Conservation (phyloP, 2,113 vertebrate genomes). For the Helogale parvula region DNA sequence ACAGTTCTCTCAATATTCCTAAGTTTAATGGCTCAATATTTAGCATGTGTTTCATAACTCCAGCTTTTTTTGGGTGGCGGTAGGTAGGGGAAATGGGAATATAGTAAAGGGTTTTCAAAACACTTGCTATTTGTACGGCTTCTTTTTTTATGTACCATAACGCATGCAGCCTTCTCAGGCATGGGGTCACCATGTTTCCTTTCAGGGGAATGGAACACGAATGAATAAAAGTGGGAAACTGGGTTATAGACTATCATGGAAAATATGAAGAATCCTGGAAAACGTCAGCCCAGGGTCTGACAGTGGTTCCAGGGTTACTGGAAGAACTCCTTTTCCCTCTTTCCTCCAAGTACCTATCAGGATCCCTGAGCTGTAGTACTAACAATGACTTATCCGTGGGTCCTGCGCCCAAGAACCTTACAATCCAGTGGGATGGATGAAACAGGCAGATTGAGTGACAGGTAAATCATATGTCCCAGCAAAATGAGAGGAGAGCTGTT, state of each 20-base stretch:
- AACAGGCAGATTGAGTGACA: neutral
- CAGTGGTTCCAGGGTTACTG: slow-evolving; percentile 30
- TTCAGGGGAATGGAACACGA: slow-evolving; percentile 47
- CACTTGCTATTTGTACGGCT: slow-evolving; percentile 86
- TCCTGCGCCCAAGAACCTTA: neutral
- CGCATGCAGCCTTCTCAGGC: slow-evolving; percentile 70
- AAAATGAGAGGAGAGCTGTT: neutral
- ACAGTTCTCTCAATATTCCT: slow-evolving; percentile 84
- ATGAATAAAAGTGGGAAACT: slow-evolving; percentile 67
- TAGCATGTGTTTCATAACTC: slow-evolving; percentile 87
- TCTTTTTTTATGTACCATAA: slow-evolving; percentile 84
- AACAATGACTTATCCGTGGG: neutral
- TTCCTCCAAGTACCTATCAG: neutral
- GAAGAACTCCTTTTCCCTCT: neutral
- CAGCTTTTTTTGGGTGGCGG: slow-evolving; percentile 84
- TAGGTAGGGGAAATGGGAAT: slow-evolving; percentile 85
- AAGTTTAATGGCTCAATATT: slow-evolving; percentile 85
- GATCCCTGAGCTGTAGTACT: neutral
- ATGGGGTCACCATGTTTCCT: slow-evolving; percentile 63
- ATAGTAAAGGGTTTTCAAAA: slow-evolving; percentile 86
- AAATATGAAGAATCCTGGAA: slow-evolving; percentile 63
- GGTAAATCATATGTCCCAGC: neutral
- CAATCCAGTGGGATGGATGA: neutral
- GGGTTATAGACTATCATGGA: slow-evolving; percentile 68
- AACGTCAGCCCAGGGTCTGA: slow-evolving; percentile 46